These are phyloP conservation scores for Hydrozoanthus tunicans DNA, from an alignment of 64 coral and sea anemone genomes.

Conservation along the genomic window DNA sequence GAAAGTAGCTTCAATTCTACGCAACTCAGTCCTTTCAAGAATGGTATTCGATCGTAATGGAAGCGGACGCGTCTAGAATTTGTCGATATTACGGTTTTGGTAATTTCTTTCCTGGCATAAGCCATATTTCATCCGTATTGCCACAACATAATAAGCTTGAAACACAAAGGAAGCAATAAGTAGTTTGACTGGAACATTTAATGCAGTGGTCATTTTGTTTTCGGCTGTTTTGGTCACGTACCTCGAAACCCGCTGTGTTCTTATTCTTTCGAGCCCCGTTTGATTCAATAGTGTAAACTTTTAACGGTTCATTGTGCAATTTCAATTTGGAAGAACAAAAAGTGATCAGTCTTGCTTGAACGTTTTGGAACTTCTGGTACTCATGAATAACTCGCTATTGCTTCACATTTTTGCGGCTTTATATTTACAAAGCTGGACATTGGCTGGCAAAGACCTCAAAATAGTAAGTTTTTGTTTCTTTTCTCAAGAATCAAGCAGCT, in stretches of 20 bases:
- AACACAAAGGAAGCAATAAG: slow-evolving; percentile 15
- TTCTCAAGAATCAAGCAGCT: not conserved
- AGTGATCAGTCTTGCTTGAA: not conserved
- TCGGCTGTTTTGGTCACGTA: not conserved
- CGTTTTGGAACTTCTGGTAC: not conserved
- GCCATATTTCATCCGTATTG: not conserved
- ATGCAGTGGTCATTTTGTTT: not conserved
- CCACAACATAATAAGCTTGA: not conserved
- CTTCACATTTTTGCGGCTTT: not conserved
- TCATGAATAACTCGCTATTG: not conserved
- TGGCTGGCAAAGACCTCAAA: not conserved
- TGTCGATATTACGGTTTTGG: too few relatives aligned
- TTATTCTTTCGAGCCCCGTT: not conserved
- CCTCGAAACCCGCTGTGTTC: not conserved
- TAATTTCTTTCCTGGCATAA: not conserved
- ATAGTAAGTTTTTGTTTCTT: not conserved
- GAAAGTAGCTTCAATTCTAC: too few relatives aligned
- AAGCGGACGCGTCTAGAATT: too few relatives aligned
- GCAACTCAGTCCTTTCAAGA: too few relatives aligned
- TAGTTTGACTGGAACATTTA: not conserved
- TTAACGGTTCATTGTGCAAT: not conserved
- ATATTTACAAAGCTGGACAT: not conserved
- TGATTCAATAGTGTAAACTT: not conserved
- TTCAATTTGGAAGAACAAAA: not conserved
- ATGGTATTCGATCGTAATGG: too few relatives aligned